Base-by-base conservation (phyloP, 2,888 invertebrate genomes). In the Meteorus colon region DNA sequence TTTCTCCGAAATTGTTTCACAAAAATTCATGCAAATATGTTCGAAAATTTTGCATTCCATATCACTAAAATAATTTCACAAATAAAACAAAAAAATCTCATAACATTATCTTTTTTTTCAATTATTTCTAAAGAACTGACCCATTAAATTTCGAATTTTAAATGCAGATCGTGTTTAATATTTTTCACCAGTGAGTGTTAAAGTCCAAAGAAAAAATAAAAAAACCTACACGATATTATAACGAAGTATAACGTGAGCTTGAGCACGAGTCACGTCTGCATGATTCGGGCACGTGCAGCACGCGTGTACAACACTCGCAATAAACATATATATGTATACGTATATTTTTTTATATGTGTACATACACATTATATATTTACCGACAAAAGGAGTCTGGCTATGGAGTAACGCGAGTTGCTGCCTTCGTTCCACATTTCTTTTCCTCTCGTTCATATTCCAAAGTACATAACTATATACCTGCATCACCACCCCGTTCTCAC, bases 211-310 rank as follows among this genome's bases (percentile, higher is more conserved):
- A 74, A 70, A 77, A 37, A 59, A 51, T 37, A 37, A 63, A 74
- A 77, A 74, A 70, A 76, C 55, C 55, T 62, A 60, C 74, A 70
- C 31, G 41, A 45, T 74, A 73, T 77, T 74, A 77, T 69, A 63
- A 77, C 80, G 80, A 78, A 81, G 77, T 79, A 78, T 76, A 80
- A 80, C 74, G 78, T 80, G 78, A 65, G 74, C 70, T 59, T 69
- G 74, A 74, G 79, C 82, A 80, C 84, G 83, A 86, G 86, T 86
- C 86, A 86, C 86, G 86, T 86, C 78, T 84, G 76, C 80, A 81
- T 78, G 77, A 78, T 81, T 80, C 80, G 73, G 82, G 85, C 87
- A 87, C 87, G 87, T 87, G 87, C 86, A 86, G 84, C 86, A 86
- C 86, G 86, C 86, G 86, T 85, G 85, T 84, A 48, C 65, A 75